These are phyloP conservation scores for Psittacara wagleri DNA, from an alignment of 2,113 vertebrate species.

Conservation along the genomic window DNA sequence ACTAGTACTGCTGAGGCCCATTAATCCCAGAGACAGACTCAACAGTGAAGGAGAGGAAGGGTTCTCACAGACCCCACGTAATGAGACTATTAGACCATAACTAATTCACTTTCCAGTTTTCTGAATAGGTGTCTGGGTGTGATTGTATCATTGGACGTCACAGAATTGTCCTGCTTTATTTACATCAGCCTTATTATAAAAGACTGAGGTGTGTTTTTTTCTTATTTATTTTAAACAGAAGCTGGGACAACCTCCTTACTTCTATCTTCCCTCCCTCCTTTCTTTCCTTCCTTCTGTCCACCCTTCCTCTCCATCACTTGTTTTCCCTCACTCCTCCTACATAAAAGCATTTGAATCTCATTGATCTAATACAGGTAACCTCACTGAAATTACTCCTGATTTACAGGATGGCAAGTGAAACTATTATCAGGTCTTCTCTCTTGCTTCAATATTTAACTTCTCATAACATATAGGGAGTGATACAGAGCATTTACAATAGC, in stretches of 20 bases:
- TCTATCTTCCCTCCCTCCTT: neutral
- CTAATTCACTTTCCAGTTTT: constrained; percentile 4
- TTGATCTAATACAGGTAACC: neutral
- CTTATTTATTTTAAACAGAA: constrained; percentile 7
- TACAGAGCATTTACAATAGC: neutral
- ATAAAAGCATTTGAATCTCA: neutral
- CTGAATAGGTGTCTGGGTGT: neutral
- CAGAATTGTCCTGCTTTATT: neutral
- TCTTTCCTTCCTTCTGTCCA: neutral
- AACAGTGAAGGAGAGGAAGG: neutral
- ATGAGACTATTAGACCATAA: neutral
- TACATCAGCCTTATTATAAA: neutral
- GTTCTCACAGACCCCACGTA: neutral
- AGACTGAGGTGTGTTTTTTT: neutral
- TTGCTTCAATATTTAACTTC: neutral
- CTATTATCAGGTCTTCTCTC: neutral
- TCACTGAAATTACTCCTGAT: neutral
- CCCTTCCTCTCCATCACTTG: neutral
- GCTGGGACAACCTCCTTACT: neutral
- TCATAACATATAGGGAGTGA: neutral
- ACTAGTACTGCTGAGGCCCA: neutral
- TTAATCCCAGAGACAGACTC: neutral
- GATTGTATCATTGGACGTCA: neutral
- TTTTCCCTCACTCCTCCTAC: neutral
- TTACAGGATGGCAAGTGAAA: neutral